Conservation (phyloP, 2,797 vertebrate species). For the Rhinichthys osculus region DNA sequence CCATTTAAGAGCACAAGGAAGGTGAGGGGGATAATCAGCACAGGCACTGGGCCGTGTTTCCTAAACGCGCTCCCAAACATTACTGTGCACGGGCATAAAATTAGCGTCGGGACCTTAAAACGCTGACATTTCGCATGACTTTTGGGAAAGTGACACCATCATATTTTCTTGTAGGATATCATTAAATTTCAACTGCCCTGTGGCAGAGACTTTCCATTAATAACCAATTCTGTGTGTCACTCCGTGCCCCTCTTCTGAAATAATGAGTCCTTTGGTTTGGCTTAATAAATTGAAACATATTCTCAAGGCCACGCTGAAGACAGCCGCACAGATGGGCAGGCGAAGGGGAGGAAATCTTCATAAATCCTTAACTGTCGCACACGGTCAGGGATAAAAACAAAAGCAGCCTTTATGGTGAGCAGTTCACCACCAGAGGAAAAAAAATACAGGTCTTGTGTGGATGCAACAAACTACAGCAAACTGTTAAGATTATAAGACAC, state of each 20-base stretch:
- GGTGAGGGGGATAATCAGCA: slow-evolving; percentile 99
- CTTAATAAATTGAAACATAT: slow-evolving; percentile 99
- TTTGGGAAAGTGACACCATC: slow-evolving; percentile 99
- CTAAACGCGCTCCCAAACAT: slow-evolving; percentile 89
- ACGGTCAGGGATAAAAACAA: slow-evolving; percentile 89
- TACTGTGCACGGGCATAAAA: slow-evolving; percentile 99
- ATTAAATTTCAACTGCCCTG: slow-evolving; percentile 99
- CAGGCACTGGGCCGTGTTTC: slow-evolving; percentile 99
- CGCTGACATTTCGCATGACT: slow-evolving; percentile 99
- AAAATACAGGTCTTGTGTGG: not conserved
- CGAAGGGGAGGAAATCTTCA: slow-evolving; percentile 91
- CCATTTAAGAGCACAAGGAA: slow-evolving; percentile 95
- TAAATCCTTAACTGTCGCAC: slow-evolving; percentile 98
- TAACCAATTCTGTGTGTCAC: slow-evolving; percentile 99
- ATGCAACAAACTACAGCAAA: not conserved
- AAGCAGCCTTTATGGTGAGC: slow-evolving; percentile 67
- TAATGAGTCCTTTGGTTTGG: slow-evolving; percentile 99
- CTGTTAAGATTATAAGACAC: not conserved
- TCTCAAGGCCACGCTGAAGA: slow-evolving; percentile 98
- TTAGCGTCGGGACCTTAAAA: slow-evolving; percentile 99
- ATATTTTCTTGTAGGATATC: slow-evolving; percentile 99
- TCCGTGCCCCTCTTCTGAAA: slow-evolving; percentile 92
- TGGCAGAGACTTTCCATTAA: slow-evolving; percentile 99
- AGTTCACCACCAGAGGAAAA: slow-evolving; percentile 1
- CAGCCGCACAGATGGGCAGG: slow-evolving; percentile 97